Evolutionary conservation across 1,140 invertebrate species (phyloP).

Genomic region (Drosophila kikkawai): DNA sequence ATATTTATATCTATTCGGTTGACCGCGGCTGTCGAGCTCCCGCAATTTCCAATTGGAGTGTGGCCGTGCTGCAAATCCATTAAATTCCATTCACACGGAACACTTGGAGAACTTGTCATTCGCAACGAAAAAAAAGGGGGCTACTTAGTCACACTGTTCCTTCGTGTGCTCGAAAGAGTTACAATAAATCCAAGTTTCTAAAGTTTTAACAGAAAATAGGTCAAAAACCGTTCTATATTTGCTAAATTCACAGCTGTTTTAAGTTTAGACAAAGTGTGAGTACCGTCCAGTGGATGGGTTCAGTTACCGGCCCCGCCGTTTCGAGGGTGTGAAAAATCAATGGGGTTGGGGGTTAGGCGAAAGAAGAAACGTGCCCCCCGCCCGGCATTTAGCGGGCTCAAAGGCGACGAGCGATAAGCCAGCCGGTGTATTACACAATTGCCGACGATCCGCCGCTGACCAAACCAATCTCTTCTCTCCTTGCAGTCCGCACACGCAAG

Average conservation of each 20-base stretch:
- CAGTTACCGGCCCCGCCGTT: background rate
- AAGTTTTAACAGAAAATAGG: constrained; percentile 60
- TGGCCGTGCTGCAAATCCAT: background rate
- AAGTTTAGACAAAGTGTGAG: constrained; percentile 60
- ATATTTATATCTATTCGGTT: background rate
- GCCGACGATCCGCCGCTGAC: constrained; percentile 3
- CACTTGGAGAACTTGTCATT: background rate
- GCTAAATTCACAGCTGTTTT: constrained; percentile 73
- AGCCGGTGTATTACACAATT: constrained; percentile 71
- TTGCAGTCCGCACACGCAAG: constrained; percentile 51
- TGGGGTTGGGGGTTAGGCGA: constrained; percentile 43
- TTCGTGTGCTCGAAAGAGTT: constrained; percentile 34
- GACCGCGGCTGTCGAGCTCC: background rate
- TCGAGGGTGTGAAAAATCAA: constrained; percentile 64
- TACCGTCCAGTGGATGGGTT: background rate
- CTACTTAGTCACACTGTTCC: constrained; percentile 15
- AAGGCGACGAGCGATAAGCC: constrained; percentile 52
- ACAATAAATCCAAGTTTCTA: constrained; percentile 35
- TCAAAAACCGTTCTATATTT: constrained; percentile 50
- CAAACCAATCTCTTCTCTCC: background rate
- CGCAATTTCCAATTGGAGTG: constrained; percentile 1
- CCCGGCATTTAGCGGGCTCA: constrained; percentile 57
- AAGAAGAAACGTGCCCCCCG: constrained; percentile 25
- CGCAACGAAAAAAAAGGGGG: background rate
- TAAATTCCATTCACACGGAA: background rate